These are phyloP conservation scores for Ctenicera cuprea DNA, from an alignment of 2,888 invertebrate species.

Conservation along the genomic window DNA sequence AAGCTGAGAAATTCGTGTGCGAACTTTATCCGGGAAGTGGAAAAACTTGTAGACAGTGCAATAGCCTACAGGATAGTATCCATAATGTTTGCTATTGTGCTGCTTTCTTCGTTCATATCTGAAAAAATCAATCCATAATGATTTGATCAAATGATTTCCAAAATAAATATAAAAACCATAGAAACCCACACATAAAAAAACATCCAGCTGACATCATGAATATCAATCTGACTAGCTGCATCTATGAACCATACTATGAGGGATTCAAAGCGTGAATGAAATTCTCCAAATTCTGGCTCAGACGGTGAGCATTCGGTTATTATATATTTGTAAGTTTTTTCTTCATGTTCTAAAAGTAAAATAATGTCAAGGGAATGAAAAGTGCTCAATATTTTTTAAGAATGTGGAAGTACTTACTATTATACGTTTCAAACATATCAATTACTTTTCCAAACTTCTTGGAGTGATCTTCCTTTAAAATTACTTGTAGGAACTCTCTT, in stretches of 20 bases:
- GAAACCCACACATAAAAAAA: conserved; percentile 83
- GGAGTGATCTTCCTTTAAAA: conserved; percentile 63
- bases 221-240: conserved; percentile 95
- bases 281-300: conserved; percentile 83
- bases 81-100: conserved; percentile 74
- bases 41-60: conserved; percentile 96
- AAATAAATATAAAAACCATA: background rate
- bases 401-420: conserved; percentile 47
- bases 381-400: too few species aligned
- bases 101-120: conserved; percentile 84
- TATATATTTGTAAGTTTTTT: conserved; percentile 77
- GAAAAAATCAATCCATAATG: conserved; percentile 54
- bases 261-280: conserved; percentile 90
- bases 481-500: conserved; percentile 59
- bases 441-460: conserved; percentile 64
- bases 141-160: background rate
- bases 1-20: conserved; percentile 95
- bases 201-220: conserved; percentile 94
- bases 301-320: conserved; percentile 86
- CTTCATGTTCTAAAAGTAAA: conserved; percentile 62
- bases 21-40: conserved; percentile 89
- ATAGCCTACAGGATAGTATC: conserved; percentile 90
- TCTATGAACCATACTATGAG: conserved; percentile 97
- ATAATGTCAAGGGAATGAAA: conserved; percentile 62
- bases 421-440: conserved; percentile 53